These are phyloP conservation scores for Calameuta idolon DNA, from an alignment of 2,888 invertebrate genomes.

Conservation along the genomic window DNA sequence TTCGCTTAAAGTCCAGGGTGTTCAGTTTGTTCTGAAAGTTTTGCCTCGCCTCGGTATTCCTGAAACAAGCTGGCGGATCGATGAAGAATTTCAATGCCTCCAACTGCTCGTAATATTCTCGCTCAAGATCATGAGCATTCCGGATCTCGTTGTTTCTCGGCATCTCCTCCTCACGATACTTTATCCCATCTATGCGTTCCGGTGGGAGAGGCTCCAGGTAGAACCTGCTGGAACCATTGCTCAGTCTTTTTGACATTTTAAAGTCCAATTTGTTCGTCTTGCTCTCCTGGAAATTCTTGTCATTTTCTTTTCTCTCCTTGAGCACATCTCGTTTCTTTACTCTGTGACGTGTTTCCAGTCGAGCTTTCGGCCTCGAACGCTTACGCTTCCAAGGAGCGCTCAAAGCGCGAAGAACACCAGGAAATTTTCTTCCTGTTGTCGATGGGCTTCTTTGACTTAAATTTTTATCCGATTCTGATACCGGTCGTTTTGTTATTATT, in stretches of 20 bases:
- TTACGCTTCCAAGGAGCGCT: conserved; percentile 37
- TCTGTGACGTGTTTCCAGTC: conserved; percentile 33
- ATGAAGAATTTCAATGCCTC: conserved; percentile 50
- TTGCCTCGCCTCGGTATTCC: conserved; percentile 40
- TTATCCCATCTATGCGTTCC: conserved; percentile 9
- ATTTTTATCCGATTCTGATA: conserved; percentile 30
- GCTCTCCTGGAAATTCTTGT: conserved; percentile 3
- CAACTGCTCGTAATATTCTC: conserved; percentile 50
- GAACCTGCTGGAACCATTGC: conserved; percentile 21
- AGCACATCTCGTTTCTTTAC: conserved; percentile 37
- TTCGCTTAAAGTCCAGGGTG: conserved; percentile 54
- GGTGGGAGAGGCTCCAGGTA: conserved; percentile 19
- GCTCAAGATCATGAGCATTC: conserved; percentile 30
- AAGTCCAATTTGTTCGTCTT: neutral
- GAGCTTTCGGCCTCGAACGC: conserved; percentile 27
- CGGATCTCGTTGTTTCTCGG: conserved; percentile 11
- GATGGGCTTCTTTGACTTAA: conserved; percentile 25
- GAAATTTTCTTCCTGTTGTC: conserved; percentile 30
- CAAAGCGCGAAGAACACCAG: conserved; percentile 41
- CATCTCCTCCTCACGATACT: conserved; percentile 22
- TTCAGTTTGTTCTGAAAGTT: conserved; percentile 52
- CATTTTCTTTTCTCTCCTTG: conserved; percentile 18
- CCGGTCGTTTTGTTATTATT: conserved; percentile 52
- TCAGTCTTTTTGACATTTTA: conserved; percentile 8
- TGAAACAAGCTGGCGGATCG: conserved; percentile 52